phyloP scores from a whole-genome alignment of 2,113 vertebrate species.

The Ammodytes marinus region DNA sequence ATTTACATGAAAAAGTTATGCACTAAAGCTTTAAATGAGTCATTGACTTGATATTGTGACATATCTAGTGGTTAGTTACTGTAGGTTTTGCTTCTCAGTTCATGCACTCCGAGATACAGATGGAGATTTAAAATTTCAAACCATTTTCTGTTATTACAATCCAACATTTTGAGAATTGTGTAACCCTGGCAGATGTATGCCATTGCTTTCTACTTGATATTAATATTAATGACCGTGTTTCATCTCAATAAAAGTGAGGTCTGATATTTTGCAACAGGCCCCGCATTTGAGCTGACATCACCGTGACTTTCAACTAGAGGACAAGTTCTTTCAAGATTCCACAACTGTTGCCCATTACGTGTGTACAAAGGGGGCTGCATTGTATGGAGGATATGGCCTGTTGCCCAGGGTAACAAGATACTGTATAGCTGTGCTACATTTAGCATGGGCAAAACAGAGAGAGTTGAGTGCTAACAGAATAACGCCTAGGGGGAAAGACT shows the following conservation, averaged over 20 bases:
- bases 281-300: neutral
- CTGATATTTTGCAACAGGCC: conserved; percentile 8
- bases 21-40: no score
- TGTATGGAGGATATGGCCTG: conserved; percentile 25
- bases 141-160: neutral
- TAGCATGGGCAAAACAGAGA: conserved; percentile 41
- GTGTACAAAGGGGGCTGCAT: conserved; percentile 26
- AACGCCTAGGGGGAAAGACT: conserved; percentile 36
- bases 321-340: conserved; percentile 14
- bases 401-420: conserved; percentile 46
- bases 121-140: neutral
- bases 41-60: neutral
- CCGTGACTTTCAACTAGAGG: conserved; percentile 17
- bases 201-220: neutral
- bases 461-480: conserved; percentile 53
- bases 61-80: neutral
- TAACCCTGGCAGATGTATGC: neutral
- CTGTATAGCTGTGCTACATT: conserved; percentile 51
- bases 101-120: neutral
- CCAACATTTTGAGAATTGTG: neutral
- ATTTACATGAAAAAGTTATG: no score
- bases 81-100: neutral
- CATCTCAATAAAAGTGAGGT: neutral
- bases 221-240: neutral
- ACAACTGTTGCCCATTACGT: conserved; percentile 60